phyloP scores from a whole-genome alignment of 2,797 vertebrate genomes.

The Neopelma chrysocephalum region DNA sequence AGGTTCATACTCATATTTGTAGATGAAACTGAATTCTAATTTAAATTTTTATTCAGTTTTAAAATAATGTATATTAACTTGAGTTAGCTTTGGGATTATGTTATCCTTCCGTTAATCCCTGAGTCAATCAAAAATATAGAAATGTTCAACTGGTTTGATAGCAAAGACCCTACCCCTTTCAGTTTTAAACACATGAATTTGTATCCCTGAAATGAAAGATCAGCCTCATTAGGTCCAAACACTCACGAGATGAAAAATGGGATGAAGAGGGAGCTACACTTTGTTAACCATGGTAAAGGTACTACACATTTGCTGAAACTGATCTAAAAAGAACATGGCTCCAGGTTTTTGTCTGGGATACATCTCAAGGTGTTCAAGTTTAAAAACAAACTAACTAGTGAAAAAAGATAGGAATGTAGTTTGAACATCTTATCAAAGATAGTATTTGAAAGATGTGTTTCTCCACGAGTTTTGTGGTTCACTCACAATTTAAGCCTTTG shows the following conservation, averaged over 20 bases:
- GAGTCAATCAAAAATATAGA: neutral
- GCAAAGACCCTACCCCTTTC: rapidly evolving
- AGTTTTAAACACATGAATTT: neutral
- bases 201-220: neutral
- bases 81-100: neutral
- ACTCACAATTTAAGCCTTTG: neutral
- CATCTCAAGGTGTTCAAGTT: neutral
- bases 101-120: neutral
- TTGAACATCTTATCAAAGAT: neutral
- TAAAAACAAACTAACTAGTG: neutral
- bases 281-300: neutral
- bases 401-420: neutral
- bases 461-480: neutral
- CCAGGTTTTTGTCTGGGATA: neutral
- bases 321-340: neutral
- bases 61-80: neutral
- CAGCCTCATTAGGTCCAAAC: neutral
- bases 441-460: neutral
- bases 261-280: neutral
- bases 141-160: neutral
- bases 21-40: neutral
- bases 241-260: neutral
- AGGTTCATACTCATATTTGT: neutral
- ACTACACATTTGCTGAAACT: neutral
- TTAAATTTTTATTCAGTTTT: neutral